Evolutionary conservation across 2,888 invertebrate species (phyloP), one percentile per base, ranked within the genome.

Genomic region (Noctua comes): DNA sequence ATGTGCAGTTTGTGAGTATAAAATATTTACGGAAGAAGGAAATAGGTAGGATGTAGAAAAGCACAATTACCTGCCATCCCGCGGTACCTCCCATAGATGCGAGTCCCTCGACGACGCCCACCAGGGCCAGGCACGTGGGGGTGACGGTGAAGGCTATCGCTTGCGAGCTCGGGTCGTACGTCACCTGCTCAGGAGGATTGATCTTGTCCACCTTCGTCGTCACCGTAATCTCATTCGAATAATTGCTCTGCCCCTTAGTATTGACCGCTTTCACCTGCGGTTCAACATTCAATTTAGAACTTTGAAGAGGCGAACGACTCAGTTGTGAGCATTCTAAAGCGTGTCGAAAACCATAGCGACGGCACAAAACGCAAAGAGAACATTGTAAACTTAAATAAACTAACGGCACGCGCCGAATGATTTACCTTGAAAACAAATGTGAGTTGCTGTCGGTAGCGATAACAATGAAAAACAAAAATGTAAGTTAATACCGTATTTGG

Each of bases 181-280:
- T 98, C 43, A 99, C 98, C 84, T 98, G 97, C 85, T 98, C 97
- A 0, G 99, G 98, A 0, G 98, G 96, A 1, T 98, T 98, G 73
- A 99, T 98, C 91, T 98, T 97, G 87, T 98, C 98, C 31, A 99
- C 98, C 89, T 98, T 98, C 0, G 99, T 99, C 8, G 98, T 98
- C 64, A 98, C 98, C 1, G 97, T 97, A 68, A 98, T 98, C 92
- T 99, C 98, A 90, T 98, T 98, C 1, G 99, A 99, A 91, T 98
- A 98, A 86, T 98, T 98, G 83, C 99, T 99, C 87, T 98, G 98
- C 27, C 99, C 99, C 94, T 98, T 98, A 1, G 98, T 98, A 92
- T 99, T 99, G 84, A 98, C 97, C 0, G 99, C 99, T 95, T 98
- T 98, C 80, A 98, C 98, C 98, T 98, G 93, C 13, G 93, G 80